Evolutionary conservation across 1,140 invertebrate genomes (phyloP), one percentile per base, ranked within the genome.

Genomic region (Globodera rostochiensis): DNA sequence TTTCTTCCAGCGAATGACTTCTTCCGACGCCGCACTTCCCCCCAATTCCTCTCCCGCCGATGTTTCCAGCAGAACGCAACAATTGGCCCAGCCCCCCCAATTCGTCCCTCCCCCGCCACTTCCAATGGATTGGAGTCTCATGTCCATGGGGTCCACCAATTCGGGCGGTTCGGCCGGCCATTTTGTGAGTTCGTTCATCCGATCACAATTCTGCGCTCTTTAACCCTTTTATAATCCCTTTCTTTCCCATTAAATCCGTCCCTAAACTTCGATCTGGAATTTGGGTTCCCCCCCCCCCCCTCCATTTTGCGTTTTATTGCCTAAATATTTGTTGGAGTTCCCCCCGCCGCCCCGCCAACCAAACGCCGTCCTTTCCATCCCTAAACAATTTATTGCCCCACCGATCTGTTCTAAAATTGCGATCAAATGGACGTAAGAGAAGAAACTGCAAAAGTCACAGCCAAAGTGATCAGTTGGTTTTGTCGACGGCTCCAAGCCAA

Each of bases 111-210:
- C 64, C n/a, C 74, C 74, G 7, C 74, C 36, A 9, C 67, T 57
- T 25, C 19, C 66, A 4, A 80, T 82, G 80, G 81, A 82, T 57
- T 82, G 81, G 80, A 70, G 53, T 82, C 60, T 82, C 15, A 82
- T 82, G 81, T 82, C 81, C 19, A 74, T 76, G n/a, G 73, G 67
- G 7, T 82, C 81, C 4, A 81, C 79, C 21, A 73, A 74, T 73
- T 82, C 81, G 36, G n/a, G 45, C 15, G 46, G 46, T 49, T 78
- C 79, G 78, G 78, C 73, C 11, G 50, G 79, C 7, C 79, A 69
- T 46, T 80, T 80, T 80, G 78, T 80, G 67, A 70, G 78, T 80
- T 46, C 11, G 7, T 53, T 64, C 19, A 6, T 73, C 57, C 71
- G 71, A n/a, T 76, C 36, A 53, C 74, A 76, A 53, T 36, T 70